Conservation (phyloP, 2,113 vertebrate genomes). For the Pelusios castaneus region DNA sequence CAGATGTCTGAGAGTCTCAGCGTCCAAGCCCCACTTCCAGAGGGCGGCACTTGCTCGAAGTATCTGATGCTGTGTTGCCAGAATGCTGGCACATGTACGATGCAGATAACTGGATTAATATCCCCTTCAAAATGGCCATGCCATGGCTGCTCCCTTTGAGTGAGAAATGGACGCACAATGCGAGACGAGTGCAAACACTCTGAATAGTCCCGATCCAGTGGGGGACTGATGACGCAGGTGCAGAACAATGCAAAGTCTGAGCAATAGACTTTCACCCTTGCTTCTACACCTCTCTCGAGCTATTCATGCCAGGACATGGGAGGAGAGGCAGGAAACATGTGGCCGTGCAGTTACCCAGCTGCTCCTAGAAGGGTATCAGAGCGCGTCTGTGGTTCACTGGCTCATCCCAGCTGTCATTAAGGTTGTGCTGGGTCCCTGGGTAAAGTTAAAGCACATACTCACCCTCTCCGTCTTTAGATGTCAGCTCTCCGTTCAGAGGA, state of each 20-base stretch:
- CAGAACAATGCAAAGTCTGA: neutral
- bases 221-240: neutral
- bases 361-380: too few species aligned
- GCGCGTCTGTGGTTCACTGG: too few species aligned
- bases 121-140: neutral
- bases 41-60: neutral
- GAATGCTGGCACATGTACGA: too few species aligned
- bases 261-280: neutral
- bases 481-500: too few species aligned
- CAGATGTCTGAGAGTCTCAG: rapidly evolving
- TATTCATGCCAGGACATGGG: too few species aligned
- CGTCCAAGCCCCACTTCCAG: neutral
- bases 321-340: too few species aligned
- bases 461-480: too few species aligned
- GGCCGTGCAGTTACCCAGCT: too few species aligned
- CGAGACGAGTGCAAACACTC: neutral
- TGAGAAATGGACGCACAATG: too few species aligned
- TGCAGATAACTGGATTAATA: neutral
- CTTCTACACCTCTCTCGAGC: neutral
- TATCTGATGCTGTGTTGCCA: neutral
- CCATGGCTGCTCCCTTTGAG: neutral
- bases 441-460: too few species aligned
- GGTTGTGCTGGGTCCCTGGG: too few species aligned
- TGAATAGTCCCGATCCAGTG: neutral
- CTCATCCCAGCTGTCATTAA: too few species aligned